Conservation (phyloP, 2,888 invertebrate species). For the Bugulina stolonifera region DNA sequence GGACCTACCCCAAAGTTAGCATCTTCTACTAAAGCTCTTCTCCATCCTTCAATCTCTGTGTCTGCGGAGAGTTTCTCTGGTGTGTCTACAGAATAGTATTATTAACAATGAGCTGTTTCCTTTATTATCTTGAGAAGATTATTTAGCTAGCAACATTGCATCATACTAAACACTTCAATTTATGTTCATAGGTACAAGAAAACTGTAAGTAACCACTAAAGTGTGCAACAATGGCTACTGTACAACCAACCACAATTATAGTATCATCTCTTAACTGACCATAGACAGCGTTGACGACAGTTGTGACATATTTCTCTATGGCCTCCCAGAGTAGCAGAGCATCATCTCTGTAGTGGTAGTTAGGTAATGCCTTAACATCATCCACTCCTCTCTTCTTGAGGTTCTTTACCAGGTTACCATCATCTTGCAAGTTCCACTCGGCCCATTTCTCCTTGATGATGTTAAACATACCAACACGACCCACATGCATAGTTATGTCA, state of each 20-base stretch:
- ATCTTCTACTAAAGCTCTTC: slow-evolving; percentile 38
- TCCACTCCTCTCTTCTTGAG: slow-evolving; percentile 32
- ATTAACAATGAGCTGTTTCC: too few species aligned
- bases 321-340: slow-evolving; percentile 43
- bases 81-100: background rate
- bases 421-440: background rate
- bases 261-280: too few species aligned
- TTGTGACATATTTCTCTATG: slow-evolving; percentile 41
- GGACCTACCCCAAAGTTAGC: background rate
- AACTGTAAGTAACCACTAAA: too few species aligned
- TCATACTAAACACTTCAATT: too few species aligned
- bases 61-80: slow-evolving; percentile 34
- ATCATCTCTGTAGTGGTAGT: slow-evolving; percentile 52
- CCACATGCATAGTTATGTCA: slow-evolving; percentile 28
- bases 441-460: background rate
- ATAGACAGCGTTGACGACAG: slow-evolving; percentile 35
- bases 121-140: too few species aligned
- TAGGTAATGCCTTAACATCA: slow-evolving; percentile 42
- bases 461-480: slow-evolving; percentile 28
- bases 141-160: too few species aligned
- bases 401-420: background rate
- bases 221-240: too few species aligned
- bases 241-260: too few species aligned
- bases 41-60: slow-evolving; percentile 43
- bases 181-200: too few species aligned